Evolutionary conservation across 1,140 invertebrate species (phyloP), one percentile per base, ranked within the genome.

Genomic region (Eupristina koningsbergeri): DNA sequence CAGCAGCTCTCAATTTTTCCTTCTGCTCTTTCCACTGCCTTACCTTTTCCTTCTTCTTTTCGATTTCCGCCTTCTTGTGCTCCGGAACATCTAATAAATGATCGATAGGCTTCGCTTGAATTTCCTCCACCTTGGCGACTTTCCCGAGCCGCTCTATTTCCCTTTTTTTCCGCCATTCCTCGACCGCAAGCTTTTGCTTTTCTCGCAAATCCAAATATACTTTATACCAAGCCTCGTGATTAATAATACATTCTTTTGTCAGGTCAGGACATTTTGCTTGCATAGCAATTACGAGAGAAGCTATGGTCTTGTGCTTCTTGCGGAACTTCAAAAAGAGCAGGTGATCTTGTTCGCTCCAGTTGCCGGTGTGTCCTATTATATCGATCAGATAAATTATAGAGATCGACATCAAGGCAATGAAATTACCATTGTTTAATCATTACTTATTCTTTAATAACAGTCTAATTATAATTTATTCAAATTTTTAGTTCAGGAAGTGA

Each of bases 151-250:
- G 82, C 13, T 74, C 77, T 13, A 13, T 64, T 41, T 89, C 81
- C 75, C 86, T 90, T 29, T 79, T 86, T 31, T 82, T 85, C 7
- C 89, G 88, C 92, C 92, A 93, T 67, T 90, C 86, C 19, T 85
- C 86, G 0, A 92, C 85, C 0, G 86, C 82, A 0, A 80, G 71
- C 61, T 85, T 88, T 64, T 92, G 91, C 29, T 90, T 91, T 6
- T 91, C 89, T 0, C 90, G 88, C n/a, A 93, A 78, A 0, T 87
- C 80, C 17, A 89, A 36, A 67, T 93, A 93, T 29, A 87, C 41
- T 80, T 91, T 92, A 81, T 92, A 92, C 92, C 92, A 93, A 0
- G 88, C 87, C 61, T 92, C 92, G 76, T 93, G 92, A 82, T 92
- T 92, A 7, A 92, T 84, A 22, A 92, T 92, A 6, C 74, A 67